Base-by-base conservation (phyloP, 2,113 vertebrate species). In the Galbula dea region DNA sequence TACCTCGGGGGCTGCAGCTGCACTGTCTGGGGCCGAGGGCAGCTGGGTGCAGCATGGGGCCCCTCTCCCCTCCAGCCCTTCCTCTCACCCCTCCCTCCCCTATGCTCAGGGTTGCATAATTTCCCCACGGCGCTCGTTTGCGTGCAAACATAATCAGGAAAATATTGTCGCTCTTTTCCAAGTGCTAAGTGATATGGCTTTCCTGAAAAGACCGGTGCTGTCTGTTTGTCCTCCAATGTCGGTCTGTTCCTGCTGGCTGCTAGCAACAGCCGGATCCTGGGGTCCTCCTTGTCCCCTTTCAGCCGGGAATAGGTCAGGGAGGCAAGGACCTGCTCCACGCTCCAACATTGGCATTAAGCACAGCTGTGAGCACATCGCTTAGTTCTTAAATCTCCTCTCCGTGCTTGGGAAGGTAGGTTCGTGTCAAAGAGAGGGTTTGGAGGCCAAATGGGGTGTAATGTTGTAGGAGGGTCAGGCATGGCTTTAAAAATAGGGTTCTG, bases 401-500 rank as follows among this genome's bases (percentile, higher is more conserved):
- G 3, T 14, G 61, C 63, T 30, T 6, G 0, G 52, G 59, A 45
- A 34, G 66, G 85, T 68, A 86, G 62, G n/a, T 61, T 89, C 26
- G 20, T 78, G 4, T 41, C 79, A 20, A 58, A 68, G n/a, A 51
- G 4, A 49, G 34, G n/a, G 13, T 52, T 71, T 43, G 41, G 52
- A 85, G 72, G 71, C 57, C 17, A 59, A 82, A 32, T 9, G 89
- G 52, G 63, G 46, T 67, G 66, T 18, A 8, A 48, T 4, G 54
- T 21, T 85, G 80, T 66, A 20, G 55, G 49, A 36, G 1, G 46
- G 43, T 48, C 77, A 85, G 83, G 91, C 90, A 86, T 81, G 82
- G 71, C 69, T 93, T 94, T 92, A 93, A 97, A 96, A 96, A 94
- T 88, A 96, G 89, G 93, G 74, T 91, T 96, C 24, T 90, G 91